Conservation (phyloP, 2,113 vertebrate species). For the Anser brachyrhynchus region DNA sequence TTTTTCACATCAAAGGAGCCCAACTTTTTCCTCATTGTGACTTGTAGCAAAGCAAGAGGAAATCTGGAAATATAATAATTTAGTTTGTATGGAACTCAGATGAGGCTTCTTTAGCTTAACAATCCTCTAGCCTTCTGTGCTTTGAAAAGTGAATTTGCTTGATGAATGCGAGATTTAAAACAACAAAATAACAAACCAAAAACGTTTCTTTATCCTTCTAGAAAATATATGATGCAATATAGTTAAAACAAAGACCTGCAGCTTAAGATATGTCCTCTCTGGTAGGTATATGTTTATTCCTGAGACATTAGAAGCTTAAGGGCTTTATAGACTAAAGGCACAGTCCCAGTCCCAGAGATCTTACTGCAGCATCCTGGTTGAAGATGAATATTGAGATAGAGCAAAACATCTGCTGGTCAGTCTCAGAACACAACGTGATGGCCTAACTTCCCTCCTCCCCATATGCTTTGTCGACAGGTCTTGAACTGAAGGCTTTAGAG, state of each 20-base stretch:
- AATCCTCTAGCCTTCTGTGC: constrained; percentile 24
- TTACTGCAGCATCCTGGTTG: not conserved
- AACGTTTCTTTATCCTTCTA: constrained; percentile 12
- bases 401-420: not conserved
- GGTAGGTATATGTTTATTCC: not conserved
- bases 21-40: constrained; percentile 69
- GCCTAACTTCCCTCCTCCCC: not conserved
- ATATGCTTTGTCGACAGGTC: not conserved
- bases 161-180: constrained; percentile 14
- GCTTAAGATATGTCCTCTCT: not conserved
- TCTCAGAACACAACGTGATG: not conserved
- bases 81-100: constrained; percentile 61
- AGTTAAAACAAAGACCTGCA: constrained; percentile 27
- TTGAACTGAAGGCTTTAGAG: not conserved
- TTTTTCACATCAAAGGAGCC: constrained; percentile 80
- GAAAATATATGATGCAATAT: not conserved
- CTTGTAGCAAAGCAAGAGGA: constrained; percentile 71
- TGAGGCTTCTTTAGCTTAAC: constrained; percentile 58
- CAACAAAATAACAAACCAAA: constrained; percentile 20
- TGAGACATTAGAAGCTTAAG: not conserved
- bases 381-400: not conserved
- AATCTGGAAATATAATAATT: constrained; percentile 81
- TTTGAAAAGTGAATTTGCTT: constrained; percentile 50
- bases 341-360: not conserved
- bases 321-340: not conserved